Evolutionary conservation across 2,113 vertebrate species (phyloP).

Genomic region (Salvator merianae): DNA sequence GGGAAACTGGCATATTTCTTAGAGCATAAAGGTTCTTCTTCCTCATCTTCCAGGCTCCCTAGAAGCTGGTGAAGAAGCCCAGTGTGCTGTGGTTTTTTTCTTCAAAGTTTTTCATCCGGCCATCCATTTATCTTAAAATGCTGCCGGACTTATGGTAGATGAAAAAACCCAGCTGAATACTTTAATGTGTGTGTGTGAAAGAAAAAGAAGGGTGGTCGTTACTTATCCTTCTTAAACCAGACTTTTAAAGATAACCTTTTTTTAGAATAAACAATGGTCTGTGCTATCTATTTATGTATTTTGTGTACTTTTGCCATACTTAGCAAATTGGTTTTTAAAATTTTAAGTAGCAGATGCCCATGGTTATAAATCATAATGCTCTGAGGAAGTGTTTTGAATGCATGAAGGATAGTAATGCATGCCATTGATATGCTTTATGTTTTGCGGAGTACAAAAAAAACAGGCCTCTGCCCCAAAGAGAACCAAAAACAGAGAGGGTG

Average conservation of each 20-base stretch:
- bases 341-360: too few species aligned
- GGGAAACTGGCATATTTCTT: neutral
- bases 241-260: too few species aligned
- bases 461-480: neutral
- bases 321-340: too few species aligned
- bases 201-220: too few species aligned
- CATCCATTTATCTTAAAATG: neutral
- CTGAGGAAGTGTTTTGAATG: too few species aligned
- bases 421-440: neutral
- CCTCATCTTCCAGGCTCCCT: neutral
- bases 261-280: too few species aligned
- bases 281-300: too few species aligned
- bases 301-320: too few species aligned
- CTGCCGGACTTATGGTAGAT: neutral
- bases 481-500: neutral
- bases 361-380: too few species aligned
- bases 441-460: neutral
- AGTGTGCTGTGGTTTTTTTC: neutral
- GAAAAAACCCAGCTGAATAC: neutral
- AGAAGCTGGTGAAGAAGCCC: neutral
- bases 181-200: neutral
- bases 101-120: slow-evolving; percentile 10
- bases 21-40: too few species aligned
- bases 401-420: too few species aligned
- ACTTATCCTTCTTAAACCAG: too few species aligned